Evolutionary conservation across 2,888 invertebrate species (phyloP), one percentile per base, ranked within the genome.

Genomic region (Eilema griseolum): DNA sequence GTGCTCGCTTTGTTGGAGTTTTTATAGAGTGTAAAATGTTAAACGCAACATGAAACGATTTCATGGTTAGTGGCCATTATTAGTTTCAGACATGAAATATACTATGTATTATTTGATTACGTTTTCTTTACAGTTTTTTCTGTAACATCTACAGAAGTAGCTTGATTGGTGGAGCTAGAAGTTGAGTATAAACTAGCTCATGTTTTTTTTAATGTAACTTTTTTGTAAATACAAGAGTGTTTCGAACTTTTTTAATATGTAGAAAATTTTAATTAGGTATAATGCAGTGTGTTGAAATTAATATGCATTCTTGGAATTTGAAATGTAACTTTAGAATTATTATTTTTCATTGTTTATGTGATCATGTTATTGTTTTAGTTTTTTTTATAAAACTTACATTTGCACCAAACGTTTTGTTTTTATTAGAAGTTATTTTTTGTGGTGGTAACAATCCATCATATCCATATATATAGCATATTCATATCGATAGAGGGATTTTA

Each of bases 1-100:
- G 88, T 86, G 87, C 83, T 84, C 86, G 88, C 88, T 89, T 89
- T 91, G 90, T 90, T 81, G 82, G 83, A 86, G 89, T 90, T 88
- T 87, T 82, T 82, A 77, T 78, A 79, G 75, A 84, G 89, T 91
- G 92, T 90, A 92, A 92, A 92, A 94, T 93, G 93, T 91, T 89
- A 89, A 91, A 89, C 86, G 87, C 86, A 90, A 92, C 90, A 94
- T 92, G 92, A 93, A 86, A 87, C 89, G 88, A 92, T 94, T 94
- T 93, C 93, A 94, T 93, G 94, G 94, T 94, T 93, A 90, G 93
- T 94, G 93, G 90, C 86, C 85, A 88, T 86, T 88, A 87, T 86
- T 88, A 87, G 89, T 86, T 86, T 85, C 77, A 84, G 84, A 87
- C 89, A 88, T 88, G 86, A 88, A 87, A 85, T 83, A 77, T 75